These are phyloP conservation scores for Acanthopagrus latus DNA, from an alignment of 2,797 vertebrate species.

Conservation along the genomic window DNA sequence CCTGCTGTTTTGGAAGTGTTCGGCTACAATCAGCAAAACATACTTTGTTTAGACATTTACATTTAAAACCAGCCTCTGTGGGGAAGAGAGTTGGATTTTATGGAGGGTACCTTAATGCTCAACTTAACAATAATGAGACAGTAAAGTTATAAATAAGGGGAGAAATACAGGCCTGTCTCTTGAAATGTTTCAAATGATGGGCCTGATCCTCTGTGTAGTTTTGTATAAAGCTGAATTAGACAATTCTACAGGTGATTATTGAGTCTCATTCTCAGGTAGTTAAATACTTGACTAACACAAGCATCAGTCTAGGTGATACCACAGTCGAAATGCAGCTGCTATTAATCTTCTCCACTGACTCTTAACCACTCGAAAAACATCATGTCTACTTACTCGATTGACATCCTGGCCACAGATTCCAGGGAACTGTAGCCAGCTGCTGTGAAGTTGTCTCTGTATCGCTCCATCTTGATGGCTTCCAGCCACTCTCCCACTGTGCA, in stretches of 20 bases:
- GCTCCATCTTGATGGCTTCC: constrained; percentile 99
- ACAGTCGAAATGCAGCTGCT: constrained; percentile 1
- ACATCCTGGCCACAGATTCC: constrained; percentile 98
- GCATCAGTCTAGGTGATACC: constrained; percentile 10
- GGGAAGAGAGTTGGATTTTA: background rate
- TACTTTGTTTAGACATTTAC: background rate
- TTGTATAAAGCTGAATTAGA: no score
- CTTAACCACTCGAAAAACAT: constrained; percentile 23
- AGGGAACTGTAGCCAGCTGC: constrained; percentile 97
- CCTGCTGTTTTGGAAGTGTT: background rate
- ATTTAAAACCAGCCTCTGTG: background rate
- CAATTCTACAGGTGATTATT: no score
- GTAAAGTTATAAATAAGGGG: background rate
- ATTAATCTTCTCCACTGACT: constrained; percentile 38
- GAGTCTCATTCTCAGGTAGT: no score
- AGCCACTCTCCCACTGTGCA: constrained; percentile 98
- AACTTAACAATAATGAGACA: background rate
- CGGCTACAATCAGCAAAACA: background rate
- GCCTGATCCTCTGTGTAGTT: background rate
- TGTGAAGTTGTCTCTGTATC: constrained; percentile 99
- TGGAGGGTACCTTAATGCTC: background rate
- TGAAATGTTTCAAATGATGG: background rate
- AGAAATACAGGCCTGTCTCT: background rate
- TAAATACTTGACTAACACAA: no score
- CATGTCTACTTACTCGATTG: constrained; percentile 93